These are phyloP conservation scores for Drepana arcuata DNA, from an alignment of 1,140 invertebrate species.

Conservation along the genomic window DNA sequence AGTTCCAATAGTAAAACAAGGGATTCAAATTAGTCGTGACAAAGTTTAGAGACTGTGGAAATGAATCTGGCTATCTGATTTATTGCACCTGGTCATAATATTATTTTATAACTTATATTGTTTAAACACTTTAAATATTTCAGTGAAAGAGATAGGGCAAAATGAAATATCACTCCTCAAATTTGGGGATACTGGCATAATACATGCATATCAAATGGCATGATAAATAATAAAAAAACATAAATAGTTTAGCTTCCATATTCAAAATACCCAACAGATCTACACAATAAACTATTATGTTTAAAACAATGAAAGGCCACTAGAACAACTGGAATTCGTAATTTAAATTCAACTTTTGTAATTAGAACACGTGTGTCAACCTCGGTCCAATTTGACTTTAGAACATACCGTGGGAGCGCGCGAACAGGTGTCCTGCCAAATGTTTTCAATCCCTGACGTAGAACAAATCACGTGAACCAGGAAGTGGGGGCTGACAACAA, in stretches of 20 bases:
- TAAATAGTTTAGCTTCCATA: too few relatives aligned
- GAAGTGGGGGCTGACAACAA: slow-evolving; percentile 20
- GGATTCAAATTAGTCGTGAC: slow-evolving; percentile 13
- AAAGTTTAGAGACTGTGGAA: slow-evolving; percentile 16
- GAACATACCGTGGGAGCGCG: slow-evolving; percentile 32
- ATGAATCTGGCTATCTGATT: slow-evolving; percentile 15
- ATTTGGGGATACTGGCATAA: too few relatives aligned
- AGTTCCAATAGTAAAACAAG: too few relatives aligned
- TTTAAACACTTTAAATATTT: slow-evolving; percentile 1
- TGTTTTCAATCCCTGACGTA: slow-evolving; percentile 16
- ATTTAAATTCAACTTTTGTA: slow-evolving; percentile 17
- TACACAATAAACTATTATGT: too few relatives aligned
- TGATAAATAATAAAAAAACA: too few relatives aligned
- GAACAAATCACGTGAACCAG: slow-evolving; percentile 34
- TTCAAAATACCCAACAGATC: slow-evolving; percentile 9
- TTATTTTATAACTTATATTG: slow-evolving; percentile 2
- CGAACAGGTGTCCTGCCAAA: slow-evolving; percentile 41
- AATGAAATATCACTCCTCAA: too few relatives aligned
- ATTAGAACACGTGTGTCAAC: slow-evolving; percentile 24
- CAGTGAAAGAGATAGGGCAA: too few relatives aligned
- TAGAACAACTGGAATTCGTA: too few relatives aligned
- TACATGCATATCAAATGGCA: too few relatives aligned
- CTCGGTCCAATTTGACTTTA: neutral
- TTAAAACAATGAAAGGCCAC: too few relatives aligned
- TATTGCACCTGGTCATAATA: slow-evolving; percentile 16